phyloP scores from a whole-genome alignment of 1,140 invertebrate species.

The Lasioglossum baleicum region DNA sequence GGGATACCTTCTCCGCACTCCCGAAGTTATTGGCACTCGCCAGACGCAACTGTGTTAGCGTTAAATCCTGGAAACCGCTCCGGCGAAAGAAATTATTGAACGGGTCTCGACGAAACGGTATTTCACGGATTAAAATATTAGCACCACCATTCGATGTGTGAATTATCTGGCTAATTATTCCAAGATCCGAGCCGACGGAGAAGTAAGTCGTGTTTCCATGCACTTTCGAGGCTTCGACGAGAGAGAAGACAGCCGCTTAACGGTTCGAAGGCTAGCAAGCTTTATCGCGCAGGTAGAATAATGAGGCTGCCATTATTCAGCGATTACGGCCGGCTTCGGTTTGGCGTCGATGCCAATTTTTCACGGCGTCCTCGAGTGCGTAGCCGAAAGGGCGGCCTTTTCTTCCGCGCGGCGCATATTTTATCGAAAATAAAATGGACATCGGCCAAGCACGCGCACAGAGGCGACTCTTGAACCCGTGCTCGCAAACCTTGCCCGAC shows the following conservation, averaged over 20 bases:
- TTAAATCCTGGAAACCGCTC: too few relatives aligned
- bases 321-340: slow-evolving; percentile 39
- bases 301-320: slow-evolving; percentile 41
- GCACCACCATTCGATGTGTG: too few relatives aligned
- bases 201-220: too few relatives aligned
- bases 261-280: not conserved
- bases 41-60: too few relatives aligned
- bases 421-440: slow-evolving; percentile 60
- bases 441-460: slow-evolving; percentile 40
- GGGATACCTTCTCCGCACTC: too few relatives aligned
- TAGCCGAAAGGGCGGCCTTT: slow-evolving; percentile 8
- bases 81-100: too few relatives aligned
- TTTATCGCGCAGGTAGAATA: slow-evolving; percentile 26
- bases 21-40: too few relatives aligned
- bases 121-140: too few relatives aligned
- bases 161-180: too few relatives aligned
- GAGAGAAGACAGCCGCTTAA: not conserved
- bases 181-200: too few relatives aligned
- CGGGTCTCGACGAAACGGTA: too few relatives aligned
- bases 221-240: too few relatives aligned
- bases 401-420: slow-evolving; percentile 43
- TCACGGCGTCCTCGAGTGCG: slow-evolving; percentile 25
- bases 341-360: slow-evolving; percentile 53
- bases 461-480: slow-evolving; percentile 7
- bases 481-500: not conserved